Conservation (phyloP, 2,888 invertebrate genomes). For the Acrobasis consociella region DNA sequence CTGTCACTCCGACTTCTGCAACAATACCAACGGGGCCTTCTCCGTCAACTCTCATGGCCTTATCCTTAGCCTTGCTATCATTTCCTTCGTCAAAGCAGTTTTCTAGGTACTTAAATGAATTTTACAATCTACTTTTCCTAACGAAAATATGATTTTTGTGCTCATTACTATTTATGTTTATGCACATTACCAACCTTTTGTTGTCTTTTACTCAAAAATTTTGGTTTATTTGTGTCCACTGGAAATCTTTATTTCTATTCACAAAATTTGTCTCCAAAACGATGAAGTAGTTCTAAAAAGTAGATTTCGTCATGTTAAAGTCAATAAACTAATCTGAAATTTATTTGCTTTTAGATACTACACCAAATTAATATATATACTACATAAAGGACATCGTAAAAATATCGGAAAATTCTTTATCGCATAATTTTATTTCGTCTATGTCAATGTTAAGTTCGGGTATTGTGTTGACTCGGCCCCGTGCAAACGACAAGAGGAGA, state of each 20-base stretch:
- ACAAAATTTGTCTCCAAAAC: too few relatives aligned
- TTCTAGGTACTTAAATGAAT: constrained; percentile 8
- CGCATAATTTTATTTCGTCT: not conserved
- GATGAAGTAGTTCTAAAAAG: too few relatives aligned
- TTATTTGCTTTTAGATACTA: too few relatives aligned
- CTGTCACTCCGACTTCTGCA: constrained; percentile 63
- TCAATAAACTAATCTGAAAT: too few relatives aligned
- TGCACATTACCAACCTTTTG: too few relatives aligned
- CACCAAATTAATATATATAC: not conserved
- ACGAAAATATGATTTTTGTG: too few relatives aligned
- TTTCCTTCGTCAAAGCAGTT: constrained; percentile 34
- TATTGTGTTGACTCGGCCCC: constrained; percentile 31
- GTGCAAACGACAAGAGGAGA: constrained; percentile 35
- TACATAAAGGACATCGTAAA: not conserved
- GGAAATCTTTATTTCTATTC: too few relatives aligned
- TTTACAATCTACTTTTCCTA: too few relatives aligned
- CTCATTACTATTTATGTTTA: too few relatives aligned
- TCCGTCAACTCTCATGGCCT: constrained; percentile 41
- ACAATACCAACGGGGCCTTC: constrained; percentile 43
- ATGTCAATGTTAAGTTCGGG: constrained; percentile 10
- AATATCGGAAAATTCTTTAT: not conserved
- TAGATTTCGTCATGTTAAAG: too few relatives aligned
- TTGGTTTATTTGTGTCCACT: too few relatives aligned
- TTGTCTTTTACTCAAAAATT: too few relatives aligned
- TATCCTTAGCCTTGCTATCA: constrained; percentile 37